Evolutionary conservation across 2,888 invertebrate genomes (phyloP).

Genomic region (Drosophila paranaensis): DNA sequence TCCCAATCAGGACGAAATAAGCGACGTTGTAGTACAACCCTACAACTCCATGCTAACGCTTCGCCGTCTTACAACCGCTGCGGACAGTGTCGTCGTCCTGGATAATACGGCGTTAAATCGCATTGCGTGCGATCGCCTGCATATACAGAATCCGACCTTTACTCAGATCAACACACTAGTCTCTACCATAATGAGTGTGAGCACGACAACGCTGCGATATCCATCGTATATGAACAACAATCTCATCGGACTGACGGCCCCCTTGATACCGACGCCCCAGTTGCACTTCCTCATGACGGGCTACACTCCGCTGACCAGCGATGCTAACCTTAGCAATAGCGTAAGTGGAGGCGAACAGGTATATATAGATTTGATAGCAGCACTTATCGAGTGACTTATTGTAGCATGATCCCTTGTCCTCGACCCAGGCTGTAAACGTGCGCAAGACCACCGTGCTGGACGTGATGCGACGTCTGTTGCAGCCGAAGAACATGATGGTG

Average conservation of each 20-base stretch:
- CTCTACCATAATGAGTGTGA: slow-evolving; percentile 99
- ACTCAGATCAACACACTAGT: slow-evolving; percentile 98
- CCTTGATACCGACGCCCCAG: slow-evolving; percentile 99
- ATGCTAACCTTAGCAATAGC: slow-evolving; percentile 87
- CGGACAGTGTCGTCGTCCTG: slow-evolving; percentile 98
- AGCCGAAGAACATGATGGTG: slow-evolving; percentile 99
- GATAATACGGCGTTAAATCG: slow-evolving; percentile 99
- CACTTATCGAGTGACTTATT: background rate
- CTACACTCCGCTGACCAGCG: slow-evolving; percentile 97
- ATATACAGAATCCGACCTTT: slow-evolving; percentile 98
- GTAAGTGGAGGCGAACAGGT: slow-evolving; percentile 24
- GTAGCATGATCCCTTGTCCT: slow-evolving; percentile 28
- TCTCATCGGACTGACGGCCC: slow-evolving; percentile 96
- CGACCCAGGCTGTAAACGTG: slow-evolving; percentile 87
- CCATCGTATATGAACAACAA: slow-evolving; percentile 99
- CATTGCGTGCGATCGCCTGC: slow-evolving; percentile 96
- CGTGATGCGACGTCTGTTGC: slow-evolving; percentile 97
- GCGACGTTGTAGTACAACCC: slow-evolving; percentile 98
- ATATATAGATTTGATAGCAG: background rate
- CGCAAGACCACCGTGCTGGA: slow-evolving; percentile 99
- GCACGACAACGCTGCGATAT: slow-evolving; percentile 95
- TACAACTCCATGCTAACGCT: slow-evolving; percentile 98
- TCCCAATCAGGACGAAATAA: slow-evolving; percentile 98
- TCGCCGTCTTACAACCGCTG: slow-evolving; percentile 96
- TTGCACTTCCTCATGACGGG: slow-evolving; percentile 99